Evolutionary conservation across 2,113 vertebrate genomes (phyloP).

Genomic region (Pipra filicauda): DNA sequence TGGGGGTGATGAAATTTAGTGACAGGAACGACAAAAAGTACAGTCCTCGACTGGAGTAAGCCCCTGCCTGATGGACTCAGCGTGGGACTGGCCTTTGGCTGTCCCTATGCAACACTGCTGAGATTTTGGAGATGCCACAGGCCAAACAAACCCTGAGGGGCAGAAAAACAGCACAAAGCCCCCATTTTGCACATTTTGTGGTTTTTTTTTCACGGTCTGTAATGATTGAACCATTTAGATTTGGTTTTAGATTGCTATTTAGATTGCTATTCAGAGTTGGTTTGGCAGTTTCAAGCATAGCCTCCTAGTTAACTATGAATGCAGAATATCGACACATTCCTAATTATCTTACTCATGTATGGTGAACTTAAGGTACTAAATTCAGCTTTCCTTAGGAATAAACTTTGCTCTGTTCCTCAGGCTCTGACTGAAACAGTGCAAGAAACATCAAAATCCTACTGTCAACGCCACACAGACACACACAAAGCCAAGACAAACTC

Average conservation of each 20-base stretch:
- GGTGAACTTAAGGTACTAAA: neutral
- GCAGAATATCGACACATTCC: neutral
- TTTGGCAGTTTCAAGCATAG: neutral
- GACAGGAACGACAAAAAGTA: neutral
- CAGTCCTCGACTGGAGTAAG: neutral
- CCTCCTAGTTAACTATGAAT: neutral
- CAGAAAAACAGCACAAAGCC: neutral
- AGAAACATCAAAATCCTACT: slow-evolving; percentile 32
- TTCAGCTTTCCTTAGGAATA: neutral
- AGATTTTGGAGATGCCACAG: neutral
- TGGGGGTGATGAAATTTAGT: neutral
- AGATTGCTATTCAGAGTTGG: neutral
- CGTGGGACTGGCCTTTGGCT: neutral
- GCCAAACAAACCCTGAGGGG: neutral
- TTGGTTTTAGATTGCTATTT: no score
- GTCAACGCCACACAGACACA: neutral
- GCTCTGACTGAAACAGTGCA: neutral
- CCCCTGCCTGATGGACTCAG: neutral
- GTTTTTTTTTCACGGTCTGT: neutral
- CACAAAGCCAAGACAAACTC: slow-evolving; percentile 46
- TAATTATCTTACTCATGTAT: neutral
- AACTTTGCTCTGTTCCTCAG: neutral
- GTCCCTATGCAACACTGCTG: neutral
- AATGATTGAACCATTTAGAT: neutral
- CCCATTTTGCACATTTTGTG: neutral